Base-by-base conservation (phyloP, 1,140 invertebrate genomes). In the Euura lappo region DNA sequence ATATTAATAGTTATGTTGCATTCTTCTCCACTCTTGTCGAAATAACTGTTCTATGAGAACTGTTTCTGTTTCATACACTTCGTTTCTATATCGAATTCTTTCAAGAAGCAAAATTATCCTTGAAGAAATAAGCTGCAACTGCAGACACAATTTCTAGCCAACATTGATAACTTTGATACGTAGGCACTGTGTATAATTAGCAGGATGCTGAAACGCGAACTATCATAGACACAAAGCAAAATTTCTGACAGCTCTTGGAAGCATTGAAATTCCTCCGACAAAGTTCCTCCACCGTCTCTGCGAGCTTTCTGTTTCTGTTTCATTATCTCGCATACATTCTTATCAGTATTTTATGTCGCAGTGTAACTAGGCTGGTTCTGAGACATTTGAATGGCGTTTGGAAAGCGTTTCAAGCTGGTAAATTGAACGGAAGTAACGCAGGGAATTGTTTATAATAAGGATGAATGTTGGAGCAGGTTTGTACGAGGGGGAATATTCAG, bases 401-500 rank as follows among this genome's bases (percentile, higher is more conserved):
- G 8, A 60, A n/a, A 60, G 13, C 51, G 51, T 2, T 60, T 60
- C 51, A 11, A 70, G 72, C 72, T 69, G 75, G 78, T 70, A 79
- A 80, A 81, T 80, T 79, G 76, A 75, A 79, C 75, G 79, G 79
- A 81, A 81, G 80, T 79, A 80, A 80, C 77, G 73, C 74, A 70
- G 69, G 74, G 80, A 75, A 80, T 80, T 79, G 80, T 80, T 80
- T 76, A 77, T 80, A 79, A 81, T 80, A 79, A 81, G 78, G 80
- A 80, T 80, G 79, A 80, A 81, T 81, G 69, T n/a, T 5, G 51
- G 8, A n/a, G 80, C 71, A 69, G 76, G 76, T 72, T 76, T 76
- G 28, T 28, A 28, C 28, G 1, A 28, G 28, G 28, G 28, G 28
- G 28, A 28, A 28, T 28, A 28, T 28, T 28, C 28, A 28, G 0